Evolutionary conservation across 1,140 invertebrate species (phyloP), one percentile per base, ranked within the genome.

Genomic region (Notospermus geniculatus): DNA sequence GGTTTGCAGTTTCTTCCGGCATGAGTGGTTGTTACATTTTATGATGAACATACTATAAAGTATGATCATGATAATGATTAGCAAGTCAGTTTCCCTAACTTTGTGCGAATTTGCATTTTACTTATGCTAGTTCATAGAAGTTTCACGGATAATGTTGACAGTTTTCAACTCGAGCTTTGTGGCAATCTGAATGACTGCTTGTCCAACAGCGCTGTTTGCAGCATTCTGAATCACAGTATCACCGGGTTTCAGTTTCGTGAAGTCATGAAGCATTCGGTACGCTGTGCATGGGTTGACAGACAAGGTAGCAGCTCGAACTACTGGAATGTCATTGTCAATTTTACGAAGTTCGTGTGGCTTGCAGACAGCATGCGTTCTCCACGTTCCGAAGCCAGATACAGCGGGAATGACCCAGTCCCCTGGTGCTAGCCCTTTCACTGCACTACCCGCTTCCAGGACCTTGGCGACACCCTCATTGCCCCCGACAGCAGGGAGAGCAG

Each of bases 251-350:
- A 98, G 81, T 32, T 83, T 64, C 29, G 87, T 88, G 86, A 94
- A 98, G 82, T 98, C 93, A 75, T 88, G 88, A 0, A 99, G 78
- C 94, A 99, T 96, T 81, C 95, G 85, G 73, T 93, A 98, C 0
- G 96, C 96, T n/a, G 96, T 98, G 64, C 90, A 90, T 22, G 95
- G 95, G 83, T 98, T 99, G 0, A 97, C 92, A 52, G 88, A 88
- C 0, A 98, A 76, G 54, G 93, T 97, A 62, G 93, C 90, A 5
- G 93, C 93, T 80, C 89, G 87, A 0, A 90, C 81, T 13, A 87
- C 59, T 0, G 88, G 87, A 28, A 95, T 75, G 50, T 78, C 70
- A 61, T 82, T 81, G 54, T 79, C 71, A 5, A 85, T 68, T 68
- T 74, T 70, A 23, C 63, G 66, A 5, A 81, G 29, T 11, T 71